Evolutionary conservation across 2,888 invertebrate genomes (phyloP).

Genomic region (Frankliniella fusca): DNA sequence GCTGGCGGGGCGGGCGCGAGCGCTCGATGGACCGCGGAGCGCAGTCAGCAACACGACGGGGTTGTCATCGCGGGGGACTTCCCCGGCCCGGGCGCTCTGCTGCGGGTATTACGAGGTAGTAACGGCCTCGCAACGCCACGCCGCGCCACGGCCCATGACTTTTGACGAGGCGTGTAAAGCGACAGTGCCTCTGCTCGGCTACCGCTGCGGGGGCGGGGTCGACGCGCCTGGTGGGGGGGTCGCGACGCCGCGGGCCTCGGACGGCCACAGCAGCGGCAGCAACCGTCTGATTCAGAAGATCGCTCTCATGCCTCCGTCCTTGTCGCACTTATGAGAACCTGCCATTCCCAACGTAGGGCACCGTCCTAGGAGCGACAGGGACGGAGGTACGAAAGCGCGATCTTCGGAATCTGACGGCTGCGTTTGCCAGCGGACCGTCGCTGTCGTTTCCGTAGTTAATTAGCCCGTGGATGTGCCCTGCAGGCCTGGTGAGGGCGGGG

Average conservation of each 20-base stretch:
- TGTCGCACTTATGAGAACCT: too few species aligned
- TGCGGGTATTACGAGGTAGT: slow-evolving; percentile 17
- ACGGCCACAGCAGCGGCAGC: too few species aligned
- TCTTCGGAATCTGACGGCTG: too few species aligned
- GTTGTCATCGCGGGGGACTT: too few species aligned
- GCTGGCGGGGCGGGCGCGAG: too few species aligned
- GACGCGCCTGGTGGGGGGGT: not conserved
- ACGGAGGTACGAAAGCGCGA: too few species aligned
- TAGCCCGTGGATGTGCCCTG: not conserved
- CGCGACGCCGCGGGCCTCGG: not conserved
- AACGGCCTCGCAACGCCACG: not conserved
- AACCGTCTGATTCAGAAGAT: too few species aligned
- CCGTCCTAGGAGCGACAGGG: too few species aligned
- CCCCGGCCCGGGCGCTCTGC: not conserved
- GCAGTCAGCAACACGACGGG: too few species aligned
- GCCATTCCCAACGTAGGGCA: too few species aligned
- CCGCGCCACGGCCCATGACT: slow-evolving; percentile 1
- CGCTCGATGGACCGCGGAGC: too few species aligned
- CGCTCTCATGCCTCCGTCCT: too few species aligned
- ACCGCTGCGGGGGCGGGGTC: not conserved
- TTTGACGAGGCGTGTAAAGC: slow-evolving; percentile 22
- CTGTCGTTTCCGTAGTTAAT: slow-evolving; percentile 23
- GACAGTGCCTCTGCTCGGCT: not conserved
- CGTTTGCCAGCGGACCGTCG: not conserved
- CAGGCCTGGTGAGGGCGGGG: not conserved